Percentiles rank a stretch among this genome's conserved stretches.
These are phyloP conservation scores for Dendrolimus kikuchii DNA, from an alignment of 1,140 invertebrate genomes.

Conservation along the genomic window DNA sequence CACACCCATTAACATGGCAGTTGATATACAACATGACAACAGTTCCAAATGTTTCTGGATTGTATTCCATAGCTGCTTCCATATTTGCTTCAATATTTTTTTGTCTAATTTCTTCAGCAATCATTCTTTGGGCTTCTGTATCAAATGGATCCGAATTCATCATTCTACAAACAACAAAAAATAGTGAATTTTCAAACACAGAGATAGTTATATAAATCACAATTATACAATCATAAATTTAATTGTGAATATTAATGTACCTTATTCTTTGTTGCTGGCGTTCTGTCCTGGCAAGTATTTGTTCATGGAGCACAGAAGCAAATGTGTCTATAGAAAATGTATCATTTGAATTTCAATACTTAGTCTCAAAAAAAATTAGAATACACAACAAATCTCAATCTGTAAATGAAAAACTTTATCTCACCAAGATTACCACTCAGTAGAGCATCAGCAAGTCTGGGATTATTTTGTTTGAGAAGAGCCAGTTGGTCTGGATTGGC, in stretches of 20 bases:
- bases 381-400: too few relatives aligned
- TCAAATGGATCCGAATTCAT: slow-evolving; percentile 96
- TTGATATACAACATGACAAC: slow-evolving; percentile 98
- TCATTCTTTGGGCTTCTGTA: slow-evolving; percentile 92
- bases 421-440: slow-evolving; percentile 85
- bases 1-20: slow-evolving; percentile 91
- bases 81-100: slow-evolving; percentile 99
- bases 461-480: slow-evolving; percentile 94
- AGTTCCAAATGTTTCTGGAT: slow-evolving; percentile 97
- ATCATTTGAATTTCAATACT: slow-evolving; percentile 17
- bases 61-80: slow-evolving; percentile 98
- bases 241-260: slow-evolving; percentile 17
- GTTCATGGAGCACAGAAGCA: slow-evolving; percentile 85
- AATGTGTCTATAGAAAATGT: slow-evolving; percentile 78
- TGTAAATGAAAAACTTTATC: slow-evolving; percentile 1
- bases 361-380: background rate
- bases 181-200: background rate
- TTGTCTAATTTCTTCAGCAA: slow-evolving; percentile 95
- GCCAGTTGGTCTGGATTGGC: slow-evolving; percentile 94
- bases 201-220: too few relatives aligned
- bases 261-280: slow-evolving; percentile 84
- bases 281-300: slow-evolving; percentile 84
- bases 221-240: too few relatives aligned
- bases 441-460: slow-evolving; percentile 91
- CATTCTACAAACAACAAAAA: slow-evolving; percentile 74